Evolutionary conservation across 2,797 vertebrate species (phyloP), one percentile per base, ranked within the genome.

Genomic region (Philypnodon macrostomus): DNA sequence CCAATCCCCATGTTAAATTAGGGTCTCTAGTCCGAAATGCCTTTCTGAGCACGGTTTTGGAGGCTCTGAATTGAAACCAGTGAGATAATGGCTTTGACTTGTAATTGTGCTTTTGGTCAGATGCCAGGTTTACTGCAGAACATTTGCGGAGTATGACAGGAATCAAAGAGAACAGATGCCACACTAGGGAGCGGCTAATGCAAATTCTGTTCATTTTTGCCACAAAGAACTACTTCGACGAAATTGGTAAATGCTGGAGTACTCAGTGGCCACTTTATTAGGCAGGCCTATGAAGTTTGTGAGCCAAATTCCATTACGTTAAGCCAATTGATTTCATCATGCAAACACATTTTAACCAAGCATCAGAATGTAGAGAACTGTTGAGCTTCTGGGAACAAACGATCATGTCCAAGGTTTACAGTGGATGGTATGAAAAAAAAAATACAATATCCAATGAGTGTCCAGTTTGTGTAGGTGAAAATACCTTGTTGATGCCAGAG

Each of bases 1-100:
- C 47, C 66, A 81, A 71, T 75, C 64, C 53, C 58, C 36, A 44
- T 54, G 52, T 73, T 47, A 73, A 84, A 81, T 75, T 55, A 75
- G 70, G 49, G 67, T 66, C 62, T 71, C 21, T 64, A 67, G 47
- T 10, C 54, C 3, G 56, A 56, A 63, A 71, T 13, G 34, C 61
- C 49, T 60, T 11, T 38, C 59, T 69, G 68, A 74, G 66, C 66
- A 44, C 39, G 44, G 57, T 61, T 47, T 67, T 31, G 26, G 55
- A 10, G 58, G 56, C 67, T 84, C 70, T 63, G 53, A 68, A 68
- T 46, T 62, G 69, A 82, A 86, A 78, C 58, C 54, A 58, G 46
- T 47, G 19, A 67, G 60, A 84, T 77, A 80, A 79, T 69, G 42
- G 59, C 51, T 53, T 49, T 38, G 46, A 53, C 60, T 70, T 54